These are phyloP conservation scores for Pteropus rufus DNA, from an alignment of 2,797 vertebrate genomes.

Conservation along the genomic window DNA sequence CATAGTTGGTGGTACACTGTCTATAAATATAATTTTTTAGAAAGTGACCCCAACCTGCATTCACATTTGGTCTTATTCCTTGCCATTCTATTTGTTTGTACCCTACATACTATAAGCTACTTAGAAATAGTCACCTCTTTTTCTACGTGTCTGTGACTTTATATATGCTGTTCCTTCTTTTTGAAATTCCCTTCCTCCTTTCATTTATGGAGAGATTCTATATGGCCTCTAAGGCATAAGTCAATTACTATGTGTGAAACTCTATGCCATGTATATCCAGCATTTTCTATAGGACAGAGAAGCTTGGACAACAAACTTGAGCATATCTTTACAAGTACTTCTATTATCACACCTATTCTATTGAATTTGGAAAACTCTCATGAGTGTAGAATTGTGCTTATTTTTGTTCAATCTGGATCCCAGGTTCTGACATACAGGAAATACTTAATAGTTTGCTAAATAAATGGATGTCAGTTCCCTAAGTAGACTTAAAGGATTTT, in stretches of 20 bases:
- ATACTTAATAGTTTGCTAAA: background rate
- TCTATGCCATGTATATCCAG: background rate
- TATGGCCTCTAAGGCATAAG: background rate
- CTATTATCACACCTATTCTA: background rate
- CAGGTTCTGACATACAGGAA: background rate
- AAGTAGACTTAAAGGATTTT: conserved; percentile 5
- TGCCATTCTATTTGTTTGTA: background rate
- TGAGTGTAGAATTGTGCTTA: background rate
- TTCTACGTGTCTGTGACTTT: background rate
- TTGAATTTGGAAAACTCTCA: background rate
- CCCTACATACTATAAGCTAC: background rate
- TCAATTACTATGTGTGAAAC: background rate
- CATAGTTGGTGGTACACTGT: background rate
- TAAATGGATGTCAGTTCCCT: background rate
- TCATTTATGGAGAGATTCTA: background rate
- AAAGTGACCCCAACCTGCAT: background rate
- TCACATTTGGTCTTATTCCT: background rate
- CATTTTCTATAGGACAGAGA: background rate
- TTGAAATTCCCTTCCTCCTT: background rate
- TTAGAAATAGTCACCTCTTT: background rate
- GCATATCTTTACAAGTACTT: background rate
- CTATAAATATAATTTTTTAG: background rate
- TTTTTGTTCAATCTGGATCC: background rate
- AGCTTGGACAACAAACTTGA: background rate
- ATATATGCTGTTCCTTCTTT: background rate